A percentile compares a stretch with the other conserved stretches of the same genome.
Evolutionary conservation across 2,113 vertebrate species (phyloP).

Genomic region (Heterotilapia buettikoferi): DNA sequence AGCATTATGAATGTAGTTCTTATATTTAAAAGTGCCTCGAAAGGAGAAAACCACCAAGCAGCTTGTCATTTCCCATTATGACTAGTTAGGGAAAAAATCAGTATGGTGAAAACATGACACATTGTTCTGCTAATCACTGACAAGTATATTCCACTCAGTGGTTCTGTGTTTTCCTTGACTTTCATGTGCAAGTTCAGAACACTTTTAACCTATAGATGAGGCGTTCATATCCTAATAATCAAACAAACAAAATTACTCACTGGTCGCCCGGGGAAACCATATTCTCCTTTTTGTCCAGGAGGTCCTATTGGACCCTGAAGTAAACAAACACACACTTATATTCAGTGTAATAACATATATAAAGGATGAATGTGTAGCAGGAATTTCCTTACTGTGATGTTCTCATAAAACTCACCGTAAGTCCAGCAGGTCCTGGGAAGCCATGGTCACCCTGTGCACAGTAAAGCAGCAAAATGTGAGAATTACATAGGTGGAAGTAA

Average conservation of each 20-base stretch:
- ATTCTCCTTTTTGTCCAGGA: constrained; percentile 85
- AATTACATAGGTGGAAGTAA: neutral
- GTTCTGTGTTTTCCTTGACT: neutral
- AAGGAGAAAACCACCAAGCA: neutral
- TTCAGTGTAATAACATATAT: neutral
- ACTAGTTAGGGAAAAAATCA: neutral
- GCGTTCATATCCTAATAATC: neutral
- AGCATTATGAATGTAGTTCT: neutral
- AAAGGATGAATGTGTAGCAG: neutral
- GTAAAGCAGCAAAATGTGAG: neutral
- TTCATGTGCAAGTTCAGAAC: neutral
- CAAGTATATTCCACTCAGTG: neutral
- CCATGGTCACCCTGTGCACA: constrained; percentile 80
- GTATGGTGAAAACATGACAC: neutral
- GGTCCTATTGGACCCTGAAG: constrained; percentile 83
- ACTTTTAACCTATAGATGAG: neutral
- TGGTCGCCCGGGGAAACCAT: constrained; percentile 85
- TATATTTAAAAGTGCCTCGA: neutral
- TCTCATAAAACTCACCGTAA: constrained; percentile 64
- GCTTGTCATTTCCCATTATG: neutral
- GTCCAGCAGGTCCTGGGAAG: constrained; percentile 68
- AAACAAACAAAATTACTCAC: constrained; percentile 68
- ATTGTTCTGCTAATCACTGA: neutral
- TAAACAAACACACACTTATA: neutral
- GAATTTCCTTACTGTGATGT: neutral